phyloP scores from a whole-genome alignment of 2,113 vertebrate species.

The Corythaeola cristata region DNA sequence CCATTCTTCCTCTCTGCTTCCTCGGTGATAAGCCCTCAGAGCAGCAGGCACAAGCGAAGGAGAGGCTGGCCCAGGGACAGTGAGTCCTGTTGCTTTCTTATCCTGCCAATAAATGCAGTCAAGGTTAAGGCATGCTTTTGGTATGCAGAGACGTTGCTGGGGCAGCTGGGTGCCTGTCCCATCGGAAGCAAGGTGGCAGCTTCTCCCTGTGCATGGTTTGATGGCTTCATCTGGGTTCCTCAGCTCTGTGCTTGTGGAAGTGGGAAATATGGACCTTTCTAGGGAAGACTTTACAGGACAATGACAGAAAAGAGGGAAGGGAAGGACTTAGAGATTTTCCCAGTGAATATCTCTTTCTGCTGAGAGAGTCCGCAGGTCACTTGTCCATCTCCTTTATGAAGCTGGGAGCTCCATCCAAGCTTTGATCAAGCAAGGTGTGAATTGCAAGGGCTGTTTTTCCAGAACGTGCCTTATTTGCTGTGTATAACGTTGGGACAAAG shows the following conservation, averaged over 20 bases:
- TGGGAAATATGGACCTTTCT: not conserved
- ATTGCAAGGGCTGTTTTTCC: not conserved
- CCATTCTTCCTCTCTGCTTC: not conserved
- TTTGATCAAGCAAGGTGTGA: not conserved
- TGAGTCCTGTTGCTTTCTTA: not conserved
- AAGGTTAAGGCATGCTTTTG: not conserved
- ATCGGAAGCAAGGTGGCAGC: not conserved
- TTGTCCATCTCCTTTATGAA: not conserved
- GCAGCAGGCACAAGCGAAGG: not conserved
- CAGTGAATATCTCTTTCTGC: not conserved
- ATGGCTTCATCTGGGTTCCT: not conserved
- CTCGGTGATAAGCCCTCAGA: not conserved
- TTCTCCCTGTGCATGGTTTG: not conserved
- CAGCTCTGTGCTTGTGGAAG: not conserved
- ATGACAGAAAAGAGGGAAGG: not conserved
- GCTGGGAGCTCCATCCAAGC: not conserved
- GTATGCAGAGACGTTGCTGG: not conserved
- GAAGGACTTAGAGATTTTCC: not conserved
- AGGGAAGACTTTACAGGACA: not conserved
- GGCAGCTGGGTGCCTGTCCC: not conserved
- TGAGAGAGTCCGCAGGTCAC: not conserved
- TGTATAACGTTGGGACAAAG: not conserved
- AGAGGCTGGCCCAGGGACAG: not conserved
- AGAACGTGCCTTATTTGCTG: not conserved
- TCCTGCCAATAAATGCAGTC: not conserved